Base-by-base conservation (phyloP, 2,888 invertebrate genomes). In the Pogonocherus hispidulus region DNA sequence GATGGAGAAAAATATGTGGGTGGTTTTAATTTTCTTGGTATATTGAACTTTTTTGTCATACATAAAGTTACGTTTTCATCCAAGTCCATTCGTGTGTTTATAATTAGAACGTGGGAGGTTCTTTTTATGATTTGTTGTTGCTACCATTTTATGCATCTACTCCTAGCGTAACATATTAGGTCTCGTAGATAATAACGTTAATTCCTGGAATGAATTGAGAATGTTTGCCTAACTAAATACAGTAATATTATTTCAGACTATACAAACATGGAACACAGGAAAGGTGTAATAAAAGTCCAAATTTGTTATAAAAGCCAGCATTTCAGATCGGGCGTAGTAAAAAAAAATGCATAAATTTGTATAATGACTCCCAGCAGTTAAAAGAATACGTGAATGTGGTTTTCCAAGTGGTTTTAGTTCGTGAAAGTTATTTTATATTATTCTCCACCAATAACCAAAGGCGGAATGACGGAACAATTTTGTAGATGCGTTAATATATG, bases 1-100 rank as follows among this genome's bases (percentile, higher is more conserved):
- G n/a, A n/a, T n/a, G n/a, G n/a, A n/a, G n/a, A n/a, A n/a, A n/a
- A n/a, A n/a, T n/a, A n/a, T n/a, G n/a, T n/a, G n/a, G n/a, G n/a
- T n/a, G n/a, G n/a, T n/a, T n/a, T 59, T 27, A 59, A 19, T 47
- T 47, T 47, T 19, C 32, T 59, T 46, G 23, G 46, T 59, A 23
- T 37, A 11, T 27, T 16, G 14, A 27, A 19, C 19, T 27, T 9
- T 52, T 16, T 27, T 16, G 3, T 0, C 8, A 5, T 52, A 3
- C 22, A 49, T 20, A 49, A n/a, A 22, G 20, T 20, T n/a, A 22
- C 19, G 27, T 27, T 55, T 56, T 14, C 22, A 20, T 57, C 16
- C 23, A 44, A 23, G 8, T 57, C 18, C 44, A 55, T 41, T 14
- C 20, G 23, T 41, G 5, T 41, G 41, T 57, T 22, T 16, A 44